Evolutionary conservation across 53 echinoderm and acorn worm species (phyloP).

Genomic region (Temnopleurus reevesii): DNA sequence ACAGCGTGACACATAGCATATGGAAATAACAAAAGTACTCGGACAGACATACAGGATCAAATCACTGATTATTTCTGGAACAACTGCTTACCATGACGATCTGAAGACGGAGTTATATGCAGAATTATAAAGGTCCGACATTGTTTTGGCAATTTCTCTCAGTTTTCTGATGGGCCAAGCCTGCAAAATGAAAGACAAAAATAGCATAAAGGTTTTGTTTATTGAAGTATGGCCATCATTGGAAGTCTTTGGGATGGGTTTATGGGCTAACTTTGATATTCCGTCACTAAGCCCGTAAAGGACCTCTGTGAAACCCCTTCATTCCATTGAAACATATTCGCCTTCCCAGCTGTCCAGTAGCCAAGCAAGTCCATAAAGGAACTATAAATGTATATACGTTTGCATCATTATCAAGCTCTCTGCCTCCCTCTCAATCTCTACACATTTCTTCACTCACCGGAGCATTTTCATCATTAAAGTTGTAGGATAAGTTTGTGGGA

Average conservation of each 20-base stretch:
- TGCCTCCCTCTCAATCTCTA: too few species aligned
- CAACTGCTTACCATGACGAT: background rate
- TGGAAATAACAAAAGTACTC: background rate
- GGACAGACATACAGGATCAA: background rate
- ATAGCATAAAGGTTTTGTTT: background rate
- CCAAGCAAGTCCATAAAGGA: too few species aligned
- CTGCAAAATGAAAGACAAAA: background rate
- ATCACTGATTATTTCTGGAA: background rate
- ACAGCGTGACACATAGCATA: too few species aligned
- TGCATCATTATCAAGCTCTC: too few species aligned
- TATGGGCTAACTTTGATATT: background rate
- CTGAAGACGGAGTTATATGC: background rate
- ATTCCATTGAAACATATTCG: too few species aligned
- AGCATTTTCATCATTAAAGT: constrained; percentile 83
- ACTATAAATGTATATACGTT: too few species aligned
- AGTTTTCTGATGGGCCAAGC: background rate
- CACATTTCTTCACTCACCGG: constrained; percentile 81
- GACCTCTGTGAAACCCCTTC: too few species aligned
- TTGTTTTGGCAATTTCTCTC: background rate
- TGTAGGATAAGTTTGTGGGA: constrained; percentile 62
- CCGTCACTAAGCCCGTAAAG: too few species aligned
- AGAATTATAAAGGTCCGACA: background rate
- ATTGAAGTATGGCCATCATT: background rate
- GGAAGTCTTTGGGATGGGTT: background rate
- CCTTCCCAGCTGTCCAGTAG: too few species aligned